phyloP scores from a whole-genome alignment of 2,888 invertebrate genomes.

The Harpalus rufipes region DNA sequence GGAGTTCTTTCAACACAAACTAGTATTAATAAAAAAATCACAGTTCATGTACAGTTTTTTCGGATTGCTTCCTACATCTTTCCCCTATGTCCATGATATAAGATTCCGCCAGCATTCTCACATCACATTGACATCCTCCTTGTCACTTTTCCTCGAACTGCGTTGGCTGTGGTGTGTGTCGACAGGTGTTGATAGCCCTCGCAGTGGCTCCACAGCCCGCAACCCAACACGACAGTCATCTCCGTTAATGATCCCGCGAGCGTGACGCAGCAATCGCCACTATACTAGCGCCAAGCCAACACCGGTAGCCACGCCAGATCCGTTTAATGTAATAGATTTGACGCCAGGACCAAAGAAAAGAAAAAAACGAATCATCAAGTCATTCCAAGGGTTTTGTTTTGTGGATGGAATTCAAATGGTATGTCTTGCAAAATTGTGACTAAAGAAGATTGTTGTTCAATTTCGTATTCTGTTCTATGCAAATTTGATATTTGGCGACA shows the following conservation, averaged over 20 bases:
- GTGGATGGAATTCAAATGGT: background rate
- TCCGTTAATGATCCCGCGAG: conserved; percentile 60
- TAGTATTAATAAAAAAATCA: too few species aligned
- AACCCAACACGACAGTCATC: conserved; percentile 59
- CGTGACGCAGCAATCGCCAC: conserved; percentile 47
- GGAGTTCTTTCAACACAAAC: too few species aligned
- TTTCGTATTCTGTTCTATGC: too few species aligned
- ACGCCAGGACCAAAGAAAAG: conserved; percentile 72
- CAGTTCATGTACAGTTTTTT: too few species aligned
- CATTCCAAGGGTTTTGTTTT: background rate
- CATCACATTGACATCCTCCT: conserved; percentile 1
- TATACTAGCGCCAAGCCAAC: conserved; percentile 4
- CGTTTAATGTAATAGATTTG: conserved; percentile 76
- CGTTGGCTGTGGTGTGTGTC: background rate
- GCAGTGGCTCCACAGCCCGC: conserved; percentile 12
- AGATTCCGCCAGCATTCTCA: background rate
- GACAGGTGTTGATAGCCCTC: conserved; percentile 40
- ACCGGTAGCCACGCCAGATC: conserved; percentile 70
- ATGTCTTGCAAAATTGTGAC: too few species aligned
- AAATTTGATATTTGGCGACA: too few species aligned
- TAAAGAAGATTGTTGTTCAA: too few species aligned
- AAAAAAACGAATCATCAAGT: background rate
- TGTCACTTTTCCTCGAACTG: background rate
- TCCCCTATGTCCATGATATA: too few species aligned
- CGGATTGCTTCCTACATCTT: too few species aligned